These are phyloP conservation scores for Chaetorhynchus papuensis DNA, from an alignment of 2,113 vertebrate species.

Conservation along the genomic window DNA sequence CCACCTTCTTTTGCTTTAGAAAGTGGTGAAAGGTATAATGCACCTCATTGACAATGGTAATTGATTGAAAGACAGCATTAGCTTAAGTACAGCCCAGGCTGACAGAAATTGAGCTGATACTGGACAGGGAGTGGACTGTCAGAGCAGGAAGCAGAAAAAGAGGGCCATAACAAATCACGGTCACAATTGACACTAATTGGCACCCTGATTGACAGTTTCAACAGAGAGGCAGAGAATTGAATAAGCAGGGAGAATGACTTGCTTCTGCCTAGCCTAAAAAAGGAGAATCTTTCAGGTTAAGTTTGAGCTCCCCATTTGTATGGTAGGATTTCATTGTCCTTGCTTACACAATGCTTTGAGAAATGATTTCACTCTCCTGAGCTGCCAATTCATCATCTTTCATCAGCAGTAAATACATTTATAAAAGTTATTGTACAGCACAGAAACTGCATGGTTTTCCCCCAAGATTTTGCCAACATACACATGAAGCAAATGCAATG, in stretches of 20 bases:
- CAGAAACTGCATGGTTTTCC: neutral
- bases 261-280: neutral
- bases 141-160: neutral
- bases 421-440: neutral
- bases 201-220: conserved; percentile 22
- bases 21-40: neutral
- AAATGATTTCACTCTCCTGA: neutral
- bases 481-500: conserved; percentile 44
- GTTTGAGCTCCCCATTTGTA: neutral
- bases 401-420: conserved; percentile 34
- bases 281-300: neutral
- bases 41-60: neutral
- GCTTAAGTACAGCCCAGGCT: neutral
- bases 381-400: neutral
- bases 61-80: neutral
- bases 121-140: neutral
- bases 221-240: neutral
- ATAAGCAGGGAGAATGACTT: neutral
- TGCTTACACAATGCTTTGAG: neutral
- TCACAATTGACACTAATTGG: neutral
- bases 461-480: conserved; percentile 25
- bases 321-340: neutral
- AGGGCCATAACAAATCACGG: neutral
- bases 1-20: neutral
- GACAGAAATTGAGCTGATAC: neutral